Percentiles rank a stretch among this genome's conserved stretches.
Evolutionary conservation across 1,140 invertebrate genomes (phyloP).

Genomic region (Babylonia areolata): DNA sequence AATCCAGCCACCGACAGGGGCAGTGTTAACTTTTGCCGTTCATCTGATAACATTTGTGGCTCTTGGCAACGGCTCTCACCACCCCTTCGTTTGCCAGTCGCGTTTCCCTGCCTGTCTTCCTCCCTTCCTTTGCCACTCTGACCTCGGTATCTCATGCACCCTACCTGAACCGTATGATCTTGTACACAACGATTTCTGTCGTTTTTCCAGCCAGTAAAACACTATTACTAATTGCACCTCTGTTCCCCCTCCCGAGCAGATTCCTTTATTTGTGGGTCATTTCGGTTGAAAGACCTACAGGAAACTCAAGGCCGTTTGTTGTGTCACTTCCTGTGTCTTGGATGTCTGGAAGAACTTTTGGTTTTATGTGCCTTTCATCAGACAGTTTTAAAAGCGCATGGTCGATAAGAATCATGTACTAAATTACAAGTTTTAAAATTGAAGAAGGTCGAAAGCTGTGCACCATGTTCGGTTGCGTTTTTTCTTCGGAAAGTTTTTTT

Average conservation of each 20-base stretch:
- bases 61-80: no score
- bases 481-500: not conserved
- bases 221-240: not conserved
- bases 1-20: no score
- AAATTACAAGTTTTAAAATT: not conserved
- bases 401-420: not conserved
- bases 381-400: not conserved
- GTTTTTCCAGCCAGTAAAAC: no score
- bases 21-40: no score
- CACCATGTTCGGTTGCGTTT: not conserved
- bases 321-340: slow-evolving; percentile 20
- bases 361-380: no score
- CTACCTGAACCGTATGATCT: no score
- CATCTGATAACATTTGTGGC: no score
- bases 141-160: no score
- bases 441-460: not conserved
- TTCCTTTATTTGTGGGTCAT: not conserved
- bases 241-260: not conserved
- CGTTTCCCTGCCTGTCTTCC: no score
- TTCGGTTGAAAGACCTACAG: not conserved
- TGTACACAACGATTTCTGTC: no score
- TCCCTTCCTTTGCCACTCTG: no score
- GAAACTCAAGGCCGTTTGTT: slow-evolving; percentile 22
- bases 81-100: no score
- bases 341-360: not conserved